These are phyloP conservation scores for Pteropus rufus DNA, from an alignment of 2,797 vertebrate species.

Conservation along the genomic window DNA sequence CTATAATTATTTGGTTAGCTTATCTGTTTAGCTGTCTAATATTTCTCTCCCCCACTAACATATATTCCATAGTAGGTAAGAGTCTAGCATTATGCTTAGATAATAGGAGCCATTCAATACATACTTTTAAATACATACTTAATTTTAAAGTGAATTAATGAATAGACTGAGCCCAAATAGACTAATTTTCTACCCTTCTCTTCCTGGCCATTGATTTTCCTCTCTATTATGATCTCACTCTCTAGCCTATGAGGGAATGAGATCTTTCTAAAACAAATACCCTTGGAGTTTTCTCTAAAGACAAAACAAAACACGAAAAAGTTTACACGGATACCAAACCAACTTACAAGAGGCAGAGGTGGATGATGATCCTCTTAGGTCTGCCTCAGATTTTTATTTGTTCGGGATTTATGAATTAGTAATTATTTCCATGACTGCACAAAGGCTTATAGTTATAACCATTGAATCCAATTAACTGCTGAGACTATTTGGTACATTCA, in stretches of 20 bases:
- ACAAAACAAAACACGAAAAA: background rate
- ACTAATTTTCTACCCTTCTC: background rate
- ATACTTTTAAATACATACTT: background rate
- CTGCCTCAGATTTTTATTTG: conserved; percentile 18
- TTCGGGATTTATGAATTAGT: conserved; percentile 45
- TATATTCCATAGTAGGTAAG: background rate
- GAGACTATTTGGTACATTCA: background rate
- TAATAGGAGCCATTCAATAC: background rate
- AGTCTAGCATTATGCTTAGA: background rate
- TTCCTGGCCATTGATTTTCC: background rate
- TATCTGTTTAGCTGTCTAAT: background rate
- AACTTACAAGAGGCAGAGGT: background rate
- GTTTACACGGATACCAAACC: background rate
- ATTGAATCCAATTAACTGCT: conserved; percentile 46
- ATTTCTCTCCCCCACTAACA: background rate
- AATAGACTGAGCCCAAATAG: background rate
- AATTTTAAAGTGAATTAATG: background rate
- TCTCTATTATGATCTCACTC: background rate
- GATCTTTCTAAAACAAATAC: background rate
- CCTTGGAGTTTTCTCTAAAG: conserved; percentile 31
- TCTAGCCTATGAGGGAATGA: background rate
- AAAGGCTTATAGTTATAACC: conserved; percentile 37
- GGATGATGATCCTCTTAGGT: background rate
- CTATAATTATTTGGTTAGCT: background rate
- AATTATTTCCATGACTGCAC: conserved; percentile 61